A percentile compares a stretch with the other conserved stretches of the same genome.
Conservation (phyloP, 2,113 vertebrate genomes). For the Otus sunia region DNA sequence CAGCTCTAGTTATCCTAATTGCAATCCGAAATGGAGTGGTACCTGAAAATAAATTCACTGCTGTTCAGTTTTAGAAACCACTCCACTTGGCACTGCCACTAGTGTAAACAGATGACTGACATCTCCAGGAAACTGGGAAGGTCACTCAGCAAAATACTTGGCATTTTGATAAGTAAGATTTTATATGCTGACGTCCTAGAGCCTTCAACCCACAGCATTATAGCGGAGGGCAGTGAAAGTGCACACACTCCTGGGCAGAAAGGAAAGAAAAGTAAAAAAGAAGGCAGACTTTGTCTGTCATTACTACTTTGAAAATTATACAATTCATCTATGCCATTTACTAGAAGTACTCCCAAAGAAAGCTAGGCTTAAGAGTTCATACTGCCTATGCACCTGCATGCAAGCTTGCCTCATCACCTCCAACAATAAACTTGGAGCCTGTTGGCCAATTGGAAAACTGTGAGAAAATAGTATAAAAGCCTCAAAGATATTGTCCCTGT, state of each 20-base stretch:
- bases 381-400: not conserved
- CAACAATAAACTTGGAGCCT: not conserved
- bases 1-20: slow-evolving; percentile 25
- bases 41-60: slow-evolving; percentile 38
- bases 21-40: slow-evolving; percentile 46
- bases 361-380: not conserved
- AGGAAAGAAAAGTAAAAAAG: not conserved
- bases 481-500: not conserved
- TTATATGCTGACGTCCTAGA: not conserved
- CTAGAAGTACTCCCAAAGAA: not conserved
- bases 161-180: not conserved
- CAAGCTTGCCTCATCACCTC: not conserved
- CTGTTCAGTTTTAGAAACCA: slow-evolving; percentile 20
- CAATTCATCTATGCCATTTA: not conserved
- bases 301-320: not conserved
- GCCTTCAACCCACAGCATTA: not conserved
- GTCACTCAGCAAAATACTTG: not conserved
- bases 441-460: not conserved
- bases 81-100: not conserved
- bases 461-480: not conserved
- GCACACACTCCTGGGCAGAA: not conserved
- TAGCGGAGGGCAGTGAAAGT: not conserved
- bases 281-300: not conserved
- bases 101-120: not conserved
- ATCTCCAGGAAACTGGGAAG: not conserved